A percentile compares a stretch with the other conserved stretches of the same genome.
Conservation (phyloP, 1,140 invertebrate species). For the Artemia franciscana region DNA sequence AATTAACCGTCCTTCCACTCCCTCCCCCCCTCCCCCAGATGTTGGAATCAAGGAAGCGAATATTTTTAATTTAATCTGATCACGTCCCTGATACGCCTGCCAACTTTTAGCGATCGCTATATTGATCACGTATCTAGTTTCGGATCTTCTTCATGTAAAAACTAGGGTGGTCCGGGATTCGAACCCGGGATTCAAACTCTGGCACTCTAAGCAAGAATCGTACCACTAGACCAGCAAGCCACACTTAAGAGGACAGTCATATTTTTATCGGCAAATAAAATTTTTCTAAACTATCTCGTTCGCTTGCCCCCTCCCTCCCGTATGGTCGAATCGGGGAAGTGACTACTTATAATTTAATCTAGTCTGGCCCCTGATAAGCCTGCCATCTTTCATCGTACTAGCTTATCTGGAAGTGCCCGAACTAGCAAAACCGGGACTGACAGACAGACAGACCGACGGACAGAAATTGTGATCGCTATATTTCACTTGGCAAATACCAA, state of each 20-base stretch:
- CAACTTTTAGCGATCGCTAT: neutral
- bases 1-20: too few relatives aligned
- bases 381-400: neutral
- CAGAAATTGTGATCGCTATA: neutral
- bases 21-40: neutral
- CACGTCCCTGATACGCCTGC: neutral
- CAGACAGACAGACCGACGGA: neutral
- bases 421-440: neutral
- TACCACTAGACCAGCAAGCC: too few relatives aligned
- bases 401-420: neutral
- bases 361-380: neutral
- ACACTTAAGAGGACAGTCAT: too few relatives aligned
- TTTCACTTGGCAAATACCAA: neutral
- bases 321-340: too few relatives aligned
- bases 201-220: too few relatives aligned
- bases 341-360: neutral
- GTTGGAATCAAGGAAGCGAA: neutral
- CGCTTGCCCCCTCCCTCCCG: too few relatives aligned
- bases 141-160: too few relatives aligned
- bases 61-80: neutral
- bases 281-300: too few relatives aligned
- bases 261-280: too few relatives aligned
- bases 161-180: too few relatives aligned
- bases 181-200: too few relatives aligned
- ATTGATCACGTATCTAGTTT: too few relatives aligned